Evolutionary conservation across 2,888 invertebrate species (phyloP).

Genomic region (Lottia gigantea): DNA sequence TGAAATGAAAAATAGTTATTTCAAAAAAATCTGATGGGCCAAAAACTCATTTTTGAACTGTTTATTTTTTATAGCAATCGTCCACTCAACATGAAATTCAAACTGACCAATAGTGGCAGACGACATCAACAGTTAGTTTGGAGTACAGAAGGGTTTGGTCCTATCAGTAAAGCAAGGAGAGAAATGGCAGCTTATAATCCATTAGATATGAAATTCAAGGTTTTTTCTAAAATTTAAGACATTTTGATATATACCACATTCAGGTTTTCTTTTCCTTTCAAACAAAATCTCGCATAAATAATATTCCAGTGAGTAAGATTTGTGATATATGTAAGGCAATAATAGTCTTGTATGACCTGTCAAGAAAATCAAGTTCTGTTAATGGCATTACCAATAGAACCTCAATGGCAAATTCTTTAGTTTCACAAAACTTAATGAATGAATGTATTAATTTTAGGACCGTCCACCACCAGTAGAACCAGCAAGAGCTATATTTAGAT

Average conservation of each 20-base stretch:
- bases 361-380: no score
- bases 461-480: conserved; percentile 45
- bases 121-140: conserved; percentile 68
- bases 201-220: conserved; percentile 59
- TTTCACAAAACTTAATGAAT: background rate
- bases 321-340: no score
- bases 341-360: no score
- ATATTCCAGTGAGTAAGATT: no score
- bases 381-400: background rate
- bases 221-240: conserved; percentile 22
- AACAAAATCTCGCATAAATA: no score
- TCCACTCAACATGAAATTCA: conserved; percentile 56
- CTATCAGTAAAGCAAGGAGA: conserved; percentile 51
- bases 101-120: conserved; percentile 66
- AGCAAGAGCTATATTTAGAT: conserved; percentile 58
- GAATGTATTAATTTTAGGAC: conserved; percentile 37
- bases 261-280: no score
- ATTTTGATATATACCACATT: background rate
- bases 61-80: conserved; percentile 54
- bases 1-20: background rate
- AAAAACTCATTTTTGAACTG: conserved; percentile 2
- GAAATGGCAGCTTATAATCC: conserved; percentile 52
- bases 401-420: background rate
- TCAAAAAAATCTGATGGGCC: background rate
- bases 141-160: conserved; percentile 65